A percentile compares a stretch with the other conserved stretches of the same genome.
Conservation (phyloP, 1,140 invertebrate species). For the Chlorops oryzae region DNA sequence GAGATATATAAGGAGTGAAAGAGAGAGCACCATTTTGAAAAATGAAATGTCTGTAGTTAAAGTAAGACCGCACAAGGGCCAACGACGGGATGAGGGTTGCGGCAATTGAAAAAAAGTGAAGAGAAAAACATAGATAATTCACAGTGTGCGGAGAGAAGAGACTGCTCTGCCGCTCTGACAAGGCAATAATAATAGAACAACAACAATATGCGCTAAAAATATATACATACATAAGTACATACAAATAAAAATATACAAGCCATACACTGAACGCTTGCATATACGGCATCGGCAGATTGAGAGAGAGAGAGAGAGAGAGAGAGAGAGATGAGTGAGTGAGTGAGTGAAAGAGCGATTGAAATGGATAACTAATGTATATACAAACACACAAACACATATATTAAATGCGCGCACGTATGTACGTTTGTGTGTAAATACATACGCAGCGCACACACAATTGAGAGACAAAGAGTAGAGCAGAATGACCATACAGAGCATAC, state of each 20-base stretch:
- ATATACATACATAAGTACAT: conserved; percentile 11
- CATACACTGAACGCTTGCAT: not conserved
- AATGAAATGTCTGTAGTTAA: too few relatives aligned
- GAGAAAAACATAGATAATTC: conserved; percentile 18
- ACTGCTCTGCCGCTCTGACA: conserved; percentile 16
- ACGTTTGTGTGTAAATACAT: conserved; percentile 14
- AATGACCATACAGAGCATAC: conserved; percentile 12
- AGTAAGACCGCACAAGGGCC: too few relatives aligned
- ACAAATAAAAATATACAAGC: conserved; percentile 1
- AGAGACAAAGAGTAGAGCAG: conserved; percentile 5
- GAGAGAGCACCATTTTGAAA: conserved; percentile 12
- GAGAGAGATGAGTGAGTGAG: not conserved
- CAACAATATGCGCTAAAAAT: not conserved
- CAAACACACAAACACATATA: not conserved
- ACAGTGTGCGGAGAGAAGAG: conserved; percentile 20
- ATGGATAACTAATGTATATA: conserved; percentile 8
- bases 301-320: not conserved
- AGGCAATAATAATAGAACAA: conserved; percentile 12
- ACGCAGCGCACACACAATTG: conserved; percentile 9
- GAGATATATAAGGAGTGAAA: conserved; percentile 23
- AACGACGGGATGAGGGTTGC: too few relatives aligned
- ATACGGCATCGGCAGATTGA: not conserved
- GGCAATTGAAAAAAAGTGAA: conserved; percentile 2
- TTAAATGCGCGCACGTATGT: conserved; percentile 4
- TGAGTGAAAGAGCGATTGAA: not conserved